Conservation (phyloP, 2,888 invertebrate species). For the Lamproptera curius region DNA sequence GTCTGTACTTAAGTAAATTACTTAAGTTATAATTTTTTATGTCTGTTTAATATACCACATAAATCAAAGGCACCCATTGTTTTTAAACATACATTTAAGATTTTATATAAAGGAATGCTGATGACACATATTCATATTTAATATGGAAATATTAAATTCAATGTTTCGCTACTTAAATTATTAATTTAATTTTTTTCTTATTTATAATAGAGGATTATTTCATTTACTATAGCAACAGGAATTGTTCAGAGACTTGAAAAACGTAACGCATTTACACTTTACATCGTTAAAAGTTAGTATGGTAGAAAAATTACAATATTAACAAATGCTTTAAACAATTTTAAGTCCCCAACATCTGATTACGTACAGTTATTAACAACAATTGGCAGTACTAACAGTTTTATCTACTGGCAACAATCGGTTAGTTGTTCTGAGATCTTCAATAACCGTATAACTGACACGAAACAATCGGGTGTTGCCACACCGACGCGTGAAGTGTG, state of each 20-base stretch:
- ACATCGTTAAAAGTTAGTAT: not conserved
- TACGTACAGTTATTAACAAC: not conserved
- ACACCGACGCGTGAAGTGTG: constrained; percentile 3
- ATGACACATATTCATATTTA: not conserved
- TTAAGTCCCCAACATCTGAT: not conserved
- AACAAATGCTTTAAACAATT: not conserved
- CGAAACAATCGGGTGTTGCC: not conserved
- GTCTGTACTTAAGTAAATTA: constrained; percentile 1
- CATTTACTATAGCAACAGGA: too few relatives aligned
- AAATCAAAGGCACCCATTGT: not conserved
- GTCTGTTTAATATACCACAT: not conserved
- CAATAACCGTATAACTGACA: not conserved
- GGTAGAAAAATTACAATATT: not conserved
- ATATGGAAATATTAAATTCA: not conserved
- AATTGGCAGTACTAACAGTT: not conserved
- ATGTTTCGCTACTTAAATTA: not conserved
- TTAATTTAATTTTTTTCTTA: not conserved
- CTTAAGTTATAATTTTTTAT: not conserved
- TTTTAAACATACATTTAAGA: too few relatives aligned
- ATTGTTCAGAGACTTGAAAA: not conserved
- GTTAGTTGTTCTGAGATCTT: too few relatives aligned
- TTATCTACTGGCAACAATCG: too few relatives aligned
- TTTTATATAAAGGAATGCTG: too few relatives aligned
- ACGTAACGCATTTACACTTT: not conserved
- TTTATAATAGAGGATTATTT: too few relatives aligned